Evolutionary conservation across 2,113 vertebrate species (phyloP).

Genomic region (Hippolais icterina): DNA sequence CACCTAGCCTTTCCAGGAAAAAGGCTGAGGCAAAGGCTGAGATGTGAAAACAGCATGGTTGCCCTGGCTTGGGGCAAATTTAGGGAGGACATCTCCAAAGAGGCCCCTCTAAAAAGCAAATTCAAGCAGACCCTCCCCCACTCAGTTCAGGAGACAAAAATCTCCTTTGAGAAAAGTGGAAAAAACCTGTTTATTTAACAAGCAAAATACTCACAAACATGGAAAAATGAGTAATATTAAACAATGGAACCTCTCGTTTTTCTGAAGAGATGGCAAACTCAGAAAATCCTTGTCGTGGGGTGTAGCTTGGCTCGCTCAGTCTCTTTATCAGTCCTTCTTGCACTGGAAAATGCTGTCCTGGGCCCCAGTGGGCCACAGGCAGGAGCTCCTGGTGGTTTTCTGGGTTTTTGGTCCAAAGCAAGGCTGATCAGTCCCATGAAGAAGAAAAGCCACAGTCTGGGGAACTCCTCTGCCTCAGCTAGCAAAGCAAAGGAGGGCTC

Average conservation of each 20-base stretch:
- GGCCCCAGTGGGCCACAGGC: accelerated
- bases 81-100: not conserved
- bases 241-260: not conserved
- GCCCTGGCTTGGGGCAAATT: not conserved
- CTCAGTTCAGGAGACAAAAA: accelerated
- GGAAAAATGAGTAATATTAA: not conserved
- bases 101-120: not conserved
- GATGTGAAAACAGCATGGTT: not conserved
- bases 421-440: not conserved
- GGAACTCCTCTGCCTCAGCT: not conserved
- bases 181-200: not conserved
- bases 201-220: not conserved
- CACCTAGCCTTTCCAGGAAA: not conserved
- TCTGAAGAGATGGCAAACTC: not conserved
- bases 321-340: not conserved
- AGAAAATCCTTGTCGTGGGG: not conserved
- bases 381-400: accelerated
- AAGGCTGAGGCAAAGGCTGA: not conserved
- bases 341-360: accelerated
- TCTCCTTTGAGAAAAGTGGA: not conserved
- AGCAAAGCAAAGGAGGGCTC: not conserved
- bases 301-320: not conserved
- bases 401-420: not conserved
- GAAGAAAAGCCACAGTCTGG: not conserved
- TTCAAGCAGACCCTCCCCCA: not conserved